phyloP scores from a whole-genome alignment of 2,113 vertebrate genomes.

The Leptocoma aspasia region DNA sequence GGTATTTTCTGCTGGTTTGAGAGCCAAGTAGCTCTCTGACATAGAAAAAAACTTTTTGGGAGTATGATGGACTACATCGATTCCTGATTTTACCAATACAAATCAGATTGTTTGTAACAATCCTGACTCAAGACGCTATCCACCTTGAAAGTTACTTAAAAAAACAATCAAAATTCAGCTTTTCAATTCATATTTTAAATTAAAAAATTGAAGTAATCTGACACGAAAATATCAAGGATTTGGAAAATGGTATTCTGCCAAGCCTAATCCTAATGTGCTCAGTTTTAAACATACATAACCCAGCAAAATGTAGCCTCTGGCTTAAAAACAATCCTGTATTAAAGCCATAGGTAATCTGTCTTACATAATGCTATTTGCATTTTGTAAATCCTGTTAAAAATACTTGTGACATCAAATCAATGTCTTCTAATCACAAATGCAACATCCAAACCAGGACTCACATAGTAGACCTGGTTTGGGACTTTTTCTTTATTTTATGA shows the following conservation, averaged over 20 bases:
- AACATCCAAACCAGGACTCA: not conserved
- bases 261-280: not conserved
- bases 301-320: slow-evolving; percentile 40
- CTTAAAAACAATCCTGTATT: slow-evolving; percentile 46
- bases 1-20: not conserved
- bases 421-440: not conserved
- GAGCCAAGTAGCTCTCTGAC: not conserved
- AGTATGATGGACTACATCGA: not conserved
- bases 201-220: not conserved
- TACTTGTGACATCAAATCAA: slow-evolving; percentile 46
- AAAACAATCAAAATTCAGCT: not conserved
- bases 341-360: slow-evolving; percentile 59
- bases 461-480: not conserved
- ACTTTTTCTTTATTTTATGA: not conserved
- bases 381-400: slow-evolving; percentile 49
- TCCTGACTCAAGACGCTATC: not conserved
- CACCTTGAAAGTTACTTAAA: not conserved
- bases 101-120: not conserved
- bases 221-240: not conserved
- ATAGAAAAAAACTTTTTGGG: not conserved
- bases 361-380: slow-evolving; percentile 60
- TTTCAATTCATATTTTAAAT: not conserved
- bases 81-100: not conserved
- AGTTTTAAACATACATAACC: not conserved
- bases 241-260: not conserved